Base-by-base conservation (phyloP, 2,888 invertebrate genomes). In the Hemicrepidius hirtus region DNA sequence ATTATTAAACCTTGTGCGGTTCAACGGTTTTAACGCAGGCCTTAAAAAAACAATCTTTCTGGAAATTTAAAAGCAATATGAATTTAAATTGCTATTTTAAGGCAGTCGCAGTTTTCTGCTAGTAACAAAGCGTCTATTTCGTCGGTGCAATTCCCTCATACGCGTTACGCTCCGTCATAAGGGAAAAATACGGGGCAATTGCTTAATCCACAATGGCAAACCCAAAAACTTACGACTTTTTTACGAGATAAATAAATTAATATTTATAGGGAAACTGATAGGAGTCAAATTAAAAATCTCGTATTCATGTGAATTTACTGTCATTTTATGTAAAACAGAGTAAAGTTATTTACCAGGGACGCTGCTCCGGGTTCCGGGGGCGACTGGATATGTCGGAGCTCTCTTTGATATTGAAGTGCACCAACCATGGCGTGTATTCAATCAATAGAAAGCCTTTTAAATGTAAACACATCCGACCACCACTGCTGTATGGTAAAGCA, bases 331-430 rank as follows among this genome's bases (percentile, higher is more conserved):
- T 44, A 66, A 71, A 71, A 70, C 59, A 62, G 66, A 46, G 55
- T 62, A 41, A 57, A 62, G 60, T 66, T 59, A 66, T 66, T 60
- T 60, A 55, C 49, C 28, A 55, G 66, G 44, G 55, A n/a, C n/a
- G n/a, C n/a, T 37, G 37, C 49, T 24, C 37, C 59, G 6, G 18
- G 41, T 16, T 69, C 64, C 57, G 12, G 24, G 44, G 32, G 70
- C 64, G 35, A 49, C 28, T 71, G 66, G 41, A 71, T 49, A 35
- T 50, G 57, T 57, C 46, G 49, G 55, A 40, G 44, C 57, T 70
- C 65, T 66, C 60, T 66, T 60, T 62, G 65, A 71, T 67, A 71
- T 71, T 71, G 71, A 60, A 71, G 66, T 63, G 60, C 60, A 71
- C 60, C 46, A 24, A 68, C 59, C 68, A 60, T 68, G 49, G 49